Evolutionary conservation across 2,888 invertebrate species (phyloP), one percentile per base, ranked within the genome.

Genomic region (Caradrina clavipalpis): DNA sequence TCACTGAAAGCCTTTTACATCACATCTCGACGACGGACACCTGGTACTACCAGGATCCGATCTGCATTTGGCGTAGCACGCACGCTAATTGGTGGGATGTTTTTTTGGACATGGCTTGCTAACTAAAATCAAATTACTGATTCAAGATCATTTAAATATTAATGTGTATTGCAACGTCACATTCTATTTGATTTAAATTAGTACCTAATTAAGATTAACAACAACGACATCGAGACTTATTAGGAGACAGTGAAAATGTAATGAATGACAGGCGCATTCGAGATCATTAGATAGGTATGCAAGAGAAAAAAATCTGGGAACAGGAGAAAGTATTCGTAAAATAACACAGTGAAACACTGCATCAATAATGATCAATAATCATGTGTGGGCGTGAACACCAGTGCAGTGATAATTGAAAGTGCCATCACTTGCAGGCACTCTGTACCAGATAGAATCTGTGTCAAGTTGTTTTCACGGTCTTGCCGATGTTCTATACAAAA

Each of bases 1-100:
- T 87, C 91, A 89, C 95, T 95, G 95, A 95, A 95, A 95, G 94
- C 87, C 89, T 94, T 95, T 95, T 95, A 95, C 95, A 93, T 95
- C 95, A 94, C 88, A 87, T 89, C 88, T 88, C 87, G 80, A 85
- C 82, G 88, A 82, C 85, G 76, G 88, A 84, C 90, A 91, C 91
- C 91, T 90, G 93, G 92, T 85, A 89, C 90, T 92, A 95, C 95
- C 95, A 95, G 96, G 95, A 95, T 94, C 93, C 90, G 91, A 92
- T 87, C 89, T 83, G 88, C 85, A 88, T 89, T 88, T 86, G 81
- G 81, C 84, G 81, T 85, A 87, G 83, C 86, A 82, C 82, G 82
- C 85, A 84, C 87, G 87, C 88, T 91, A 90, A 94, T 92, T 91
- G 88, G 85, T 83, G 85, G 85, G 87, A 86, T 67, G 70, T 70